Percentiles rank a stretch among this genome's conserved stretches.
Evolutionary conservation across 92 coral and sea anemone species (phyloP).

Genomic region (Parazoanthus swiftii): DNA sequence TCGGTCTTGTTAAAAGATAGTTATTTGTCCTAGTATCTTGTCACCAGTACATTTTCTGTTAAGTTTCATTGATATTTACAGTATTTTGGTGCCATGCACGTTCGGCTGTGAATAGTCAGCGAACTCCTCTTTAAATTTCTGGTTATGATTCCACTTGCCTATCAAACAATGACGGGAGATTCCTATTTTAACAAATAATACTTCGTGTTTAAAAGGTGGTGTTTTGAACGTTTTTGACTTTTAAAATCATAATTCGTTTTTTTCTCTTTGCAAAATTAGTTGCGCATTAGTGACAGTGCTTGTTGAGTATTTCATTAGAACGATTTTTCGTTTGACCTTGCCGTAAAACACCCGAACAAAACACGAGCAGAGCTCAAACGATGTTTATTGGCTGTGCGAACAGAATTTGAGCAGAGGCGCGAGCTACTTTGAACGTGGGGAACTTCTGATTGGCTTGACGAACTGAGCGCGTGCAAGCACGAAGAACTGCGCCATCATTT

Average conservation of each 20-base stretch:
- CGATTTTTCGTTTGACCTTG: too few relatives aligned
- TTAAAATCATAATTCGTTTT: neutral
- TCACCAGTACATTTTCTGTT: too few relatives aligned
- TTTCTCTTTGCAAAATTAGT: neutral
- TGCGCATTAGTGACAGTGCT: neutral
- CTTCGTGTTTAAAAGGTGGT: neutral
- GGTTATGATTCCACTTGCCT: neutral
- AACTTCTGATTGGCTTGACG: too few relatives aligned
- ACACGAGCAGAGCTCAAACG: too few relatives aligned
- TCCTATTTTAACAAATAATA: neutral
- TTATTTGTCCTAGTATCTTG: neutral
- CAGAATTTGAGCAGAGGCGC: too few relatives aligned
- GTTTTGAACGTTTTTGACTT: neutral
- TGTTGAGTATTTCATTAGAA: neutral
- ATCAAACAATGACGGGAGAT: neutral
- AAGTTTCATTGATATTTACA: neutral
- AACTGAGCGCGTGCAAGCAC: too few relatives aligned
- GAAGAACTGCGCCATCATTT: too few relatives aligned
- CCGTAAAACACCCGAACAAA: too few relatives aligned
- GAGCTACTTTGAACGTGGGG: too few relatives aligned
- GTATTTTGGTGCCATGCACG: neutral
- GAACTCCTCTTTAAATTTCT: neutral
- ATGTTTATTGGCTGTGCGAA: too few relatives aligned
- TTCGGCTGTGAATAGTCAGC: neutral
- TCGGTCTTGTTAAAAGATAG: neutral